Evolutionary conservation across 2,888 invertebrate genomes (phyloP).

Genomic region (Malachius bipustulatus): DNA sequence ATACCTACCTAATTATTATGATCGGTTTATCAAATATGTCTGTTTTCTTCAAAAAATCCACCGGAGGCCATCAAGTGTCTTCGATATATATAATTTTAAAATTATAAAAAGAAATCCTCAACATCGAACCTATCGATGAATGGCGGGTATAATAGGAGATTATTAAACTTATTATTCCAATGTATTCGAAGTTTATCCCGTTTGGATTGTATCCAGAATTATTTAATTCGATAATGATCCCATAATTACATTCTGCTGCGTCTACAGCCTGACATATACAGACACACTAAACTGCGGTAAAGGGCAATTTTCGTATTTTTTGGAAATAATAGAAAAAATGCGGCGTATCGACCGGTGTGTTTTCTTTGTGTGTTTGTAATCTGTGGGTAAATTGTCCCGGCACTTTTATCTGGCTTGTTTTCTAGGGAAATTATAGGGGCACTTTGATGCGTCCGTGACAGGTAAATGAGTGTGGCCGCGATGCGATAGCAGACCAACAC

Average conservation of each 20-base stretch:
- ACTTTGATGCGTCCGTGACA: constrained; percentile 35
- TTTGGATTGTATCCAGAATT: no score
- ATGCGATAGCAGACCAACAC: constrained; percentile 22
- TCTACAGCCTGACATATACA: neutral
- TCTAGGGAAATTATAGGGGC: constrained; percentile 34
- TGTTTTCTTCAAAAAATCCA: no score
- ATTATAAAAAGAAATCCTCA: neutral
- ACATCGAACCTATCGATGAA: neutral
- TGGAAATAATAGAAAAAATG: constrained; percentile 25
- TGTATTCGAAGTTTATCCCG: neutral
- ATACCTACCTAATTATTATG: no score
- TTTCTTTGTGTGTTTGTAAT: constrained; percentile 30
- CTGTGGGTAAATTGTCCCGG: constrained; percentile 32
- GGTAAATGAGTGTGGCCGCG: constrained; percentile 30
- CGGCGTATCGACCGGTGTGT: constrained; percentile 23
- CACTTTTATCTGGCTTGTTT: constrained; percentile 30
- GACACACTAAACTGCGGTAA: neutral
- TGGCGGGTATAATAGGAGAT: neutral
- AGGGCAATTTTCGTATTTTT: constrained; percentile 20
- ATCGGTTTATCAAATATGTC: no score
- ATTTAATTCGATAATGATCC: neutral
- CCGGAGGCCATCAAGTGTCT: no score
- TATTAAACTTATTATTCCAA: neutral
- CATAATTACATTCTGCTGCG: constrained; percentile 1
- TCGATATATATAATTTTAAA: no score